Percentiles rank a stretch among this genome's conserved stretches.
These are phyloP conservation scores for Tenualosa thibaudeaui DNA, from an alignment of 2,797 vertebrate species.

Conservation along the genomic window DNA sequence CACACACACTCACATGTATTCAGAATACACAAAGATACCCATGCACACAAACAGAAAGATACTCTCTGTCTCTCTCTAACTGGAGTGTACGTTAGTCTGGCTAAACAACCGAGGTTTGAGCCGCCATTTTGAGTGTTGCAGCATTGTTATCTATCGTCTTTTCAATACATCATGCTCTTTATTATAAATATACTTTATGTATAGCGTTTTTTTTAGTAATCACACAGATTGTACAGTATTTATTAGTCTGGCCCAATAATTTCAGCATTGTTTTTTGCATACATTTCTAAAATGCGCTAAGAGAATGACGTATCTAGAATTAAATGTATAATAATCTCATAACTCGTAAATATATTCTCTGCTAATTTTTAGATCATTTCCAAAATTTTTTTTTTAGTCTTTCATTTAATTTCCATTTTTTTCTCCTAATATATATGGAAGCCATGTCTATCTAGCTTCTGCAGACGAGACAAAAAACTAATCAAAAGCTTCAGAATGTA, in stretches of 20 bases:
- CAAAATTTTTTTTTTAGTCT: neutral
- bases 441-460: neutral
- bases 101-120: neutral
- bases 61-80: neutral
- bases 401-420: neutral
- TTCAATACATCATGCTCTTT: neutral
- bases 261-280: neutral
- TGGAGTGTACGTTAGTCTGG: neutral
- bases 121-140: slow-evolving; percentile 13
- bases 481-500: neutral
- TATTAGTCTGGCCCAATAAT: neutral
- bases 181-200: neutral
- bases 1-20: neutral
- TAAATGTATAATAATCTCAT: neutral
- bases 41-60: neutral
- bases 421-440: neutral
- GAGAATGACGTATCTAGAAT: neutral
- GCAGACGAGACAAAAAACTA: neutral
- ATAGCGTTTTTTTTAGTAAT: neutral
- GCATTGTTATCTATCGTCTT: neutral
- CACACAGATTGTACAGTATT: neutral
- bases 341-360: neutral
- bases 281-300: neutral
- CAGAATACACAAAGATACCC: neutral
- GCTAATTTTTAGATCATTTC: neutral